Evolutionary conservation across 2,888 invertebrate species (phyloP), one percentile per base, ranked within the genome.

Genomic region (Cremastobaeus sp.): DNA sequence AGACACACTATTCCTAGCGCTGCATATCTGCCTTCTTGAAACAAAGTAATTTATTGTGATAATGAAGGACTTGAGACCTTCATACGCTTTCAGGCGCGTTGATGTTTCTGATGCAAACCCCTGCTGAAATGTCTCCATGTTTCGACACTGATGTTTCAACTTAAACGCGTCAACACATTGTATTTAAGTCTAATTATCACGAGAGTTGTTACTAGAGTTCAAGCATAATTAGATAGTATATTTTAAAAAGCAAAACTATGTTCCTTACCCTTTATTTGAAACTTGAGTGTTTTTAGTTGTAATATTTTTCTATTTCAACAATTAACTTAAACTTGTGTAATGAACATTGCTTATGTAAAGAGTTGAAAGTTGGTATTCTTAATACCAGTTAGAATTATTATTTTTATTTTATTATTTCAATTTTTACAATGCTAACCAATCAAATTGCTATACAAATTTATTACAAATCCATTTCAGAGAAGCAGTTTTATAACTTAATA

Each of bases 61-160:
- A 71, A 71, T 71, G 64, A 71, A 71, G 64, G 64, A 71, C 64
- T 71, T 39, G 69, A 69, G 30, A 60, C 60, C 50, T 69, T 71
- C 64, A 71, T 45, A 59, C 50, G 64, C 43, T 71, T 71, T 71
- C 59, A 64, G 55, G 47, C 57, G 52, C 64, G 52, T 64, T 57
- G 43, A 64, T 64, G 64, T 52, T 50, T 54, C 69, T 69, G 41
- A 34, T 39, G 54, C 54, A 18, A 54, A 60, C 50, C 35, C n/a
- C 41, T 50, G 55, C 45, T n/a, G 35, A 50, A 39, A 64, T 64
- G 55, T 50, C 55, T 64, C 21, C 20, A 37, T 47, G 57, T 65
- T 65, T 59, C 65, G 41, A 54, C 65, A 65, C 34, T 72, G 54
- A 59, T 65, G 65, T 64, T 71, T 52, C 57, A 64, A 65, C 43